Percentiles rank a stretch among this genome's conserved stretches.
Conservation (phyloP, 2,888 invertebrate genomes). For the Artemia sinica region DNA sequence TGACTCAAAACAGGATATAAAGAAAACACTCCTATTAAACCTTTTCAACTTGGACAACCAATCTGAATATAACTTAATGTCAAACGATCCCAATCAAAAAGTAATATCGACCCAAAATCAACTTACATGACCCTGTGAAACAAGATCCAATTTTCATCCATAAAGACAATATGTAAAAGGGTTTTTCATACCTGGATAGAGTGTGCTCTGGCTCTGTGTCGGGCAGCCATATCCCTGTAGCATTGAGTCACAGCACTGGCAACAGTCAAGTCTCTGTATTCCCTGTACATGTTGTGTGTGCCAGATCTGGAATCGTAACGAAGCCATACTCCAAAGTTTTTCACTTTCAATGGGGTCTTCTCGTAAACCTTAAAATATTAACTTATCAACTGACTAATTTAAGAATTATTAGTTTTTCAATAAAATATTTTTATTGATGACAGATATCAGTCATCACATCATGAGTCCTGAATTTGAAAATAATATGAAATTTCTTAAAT, state of each 20-base stretch:
- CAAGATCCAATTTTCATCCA: background rate
- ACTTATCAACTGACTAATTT: background rate
- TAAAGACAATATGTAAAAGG: background rate
- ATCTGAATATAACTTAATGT: too few relatives aligned
- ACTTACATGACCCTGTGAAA: background rate
- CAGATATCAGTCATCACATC: too few relatives aligned
- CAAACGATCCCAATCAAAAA: too few relatives aligned
- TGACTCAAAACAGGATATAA: too few relatives aligned
- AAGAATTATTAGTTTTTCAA: too few relatives aligned
- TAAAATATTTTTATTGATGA: too few relatives aligned
- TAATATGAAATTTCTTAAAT: too few relatives aligned
- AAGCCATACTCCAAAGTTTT: conserved; percentile 99
- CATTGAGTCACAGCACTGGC: conserved; percentile 94
- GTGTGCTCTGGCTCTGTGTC: conserved; percentile 93
- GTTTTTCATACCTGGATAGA: conserved; percentile 54
- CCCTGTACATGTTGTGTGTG: conserved; percentile 99
- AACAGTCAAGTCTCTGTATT: conserved; percentile 90
- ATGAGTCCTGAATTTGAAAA: too few relatives aligned
- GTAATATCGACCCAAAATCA: background rate
- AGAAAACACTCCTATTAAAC: too few relatives aligned
- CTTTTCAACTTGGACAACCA: too few relatives aligned
- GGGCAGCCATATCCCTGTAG: conserved; percentile 95
- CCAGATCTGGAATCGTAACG: conserved; percentile 96
- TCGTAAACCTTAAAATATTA: conserved; percentile 47
- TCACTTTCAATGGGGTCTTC: conserved; percentile 79